phyloP scores from a whole-genome alignment of 2,113 vertebrate genomes.

The Pangasianodon hypophthalmus region DNA sequence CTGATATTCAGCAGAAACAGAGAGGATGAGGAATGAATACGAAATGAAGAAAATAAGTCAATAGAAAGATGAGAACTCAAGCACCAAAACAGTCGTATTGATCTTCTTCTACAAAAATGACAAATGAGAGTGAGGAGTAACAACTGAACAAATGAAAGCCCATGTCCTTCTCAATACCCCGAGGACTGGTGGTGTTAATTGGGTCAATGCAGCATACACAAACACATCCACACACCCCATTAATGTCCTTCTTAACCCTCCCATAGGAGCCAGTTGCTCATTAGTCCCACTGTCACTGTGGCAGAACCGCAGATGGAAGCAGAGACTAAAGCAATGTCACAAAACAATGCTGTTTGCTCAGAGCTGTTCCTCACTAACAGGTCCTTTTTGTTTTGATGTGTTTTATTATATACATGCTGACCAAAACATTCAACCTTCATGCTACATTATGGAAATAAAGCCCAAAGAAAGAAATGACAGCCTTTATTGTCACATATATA shows the following conservation, averaged over 20 bases:
- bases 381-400: background rate
- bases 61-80: background rate
- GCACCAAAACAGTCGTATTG: conserved; percentile 10
- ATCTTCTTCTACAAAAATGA: background rate
- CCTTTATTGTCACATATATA: background rate
- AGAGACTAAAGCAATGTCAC: conserved; percentile 19
- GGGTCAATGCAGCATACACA: conserved; percentile 45
- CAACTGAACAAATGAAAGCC: conserved; percentile 39
- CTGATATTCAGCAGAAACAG: background rate
- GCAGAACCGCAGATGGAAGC: conserved; percentile 1
- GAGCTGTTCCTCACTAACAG: background rate
- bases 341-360: background rate
- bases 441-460: background rate
- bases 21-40: background rate
- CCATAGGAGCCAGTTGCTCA: conserved; percentile 40
- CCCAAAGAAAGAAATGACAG: background rate
- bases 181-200: conserved; percentile 43
- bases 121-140: background rate
- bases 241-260: conserved; percentile 36
- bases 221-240: conserved; percentile 29
- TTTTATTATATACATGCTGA: background rate
- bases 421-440: background rate
- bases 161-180: background rate
- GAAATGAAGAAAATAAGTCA: background rate
- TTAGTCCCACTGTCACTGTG: conserved; percentile 36